Percentiles rank a stretch among this genome's conserved stretches.
These are phyloP conservation scores for Eumaeus atala DNA, from an alignment of 1,140 invertebrate genomes.

Conservation along the genomic window DNA sequence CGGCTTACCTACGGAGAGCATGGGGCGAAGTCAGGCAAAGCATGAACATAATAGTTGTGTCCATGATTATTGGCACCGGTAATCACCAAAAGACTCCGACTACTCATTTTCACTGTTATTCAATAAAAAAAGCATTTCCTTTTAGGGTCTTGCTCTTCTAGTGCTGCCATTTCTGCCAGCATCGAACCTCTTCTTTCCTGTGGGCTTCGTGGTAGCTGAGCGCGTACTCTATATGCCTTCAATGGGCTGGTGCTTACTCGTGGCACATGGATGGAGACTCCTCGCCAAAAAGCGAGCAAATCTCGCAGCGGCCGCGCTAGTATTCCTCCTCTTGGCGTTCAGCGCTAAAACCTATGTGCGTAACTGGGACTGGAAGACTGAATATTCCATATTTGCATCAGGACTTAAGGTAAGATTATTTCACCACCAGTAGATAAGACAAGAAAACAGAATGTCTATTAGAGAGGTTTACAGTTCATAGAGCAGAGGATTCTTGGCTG, in stretches of 20 bases:
- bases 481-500: too few species aligned
- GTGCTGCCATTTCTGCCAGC: conserved; percentile 95
- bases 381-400: conserved; percentile 95
- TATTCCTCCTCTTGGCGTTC: conserved; percentile 80
- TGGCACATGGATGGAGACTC: conserved; percentile 85
- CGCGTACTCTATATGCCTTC: conserved; percentile 96
- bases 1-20: too few species aligned
- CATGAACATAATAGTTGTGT: too few species aligned
- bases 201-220: conserved; percentile 98
- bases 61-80: too few species aligned
- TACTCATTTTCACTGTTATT: too few species aligned
- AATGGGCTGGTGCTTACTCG: conserved; percentile 96
- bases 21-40: too few species aligned
- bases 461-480: too few species aligned
- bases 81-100: too few species aligned
- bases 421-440: too few species aligned
- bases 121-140: too few species aligned
- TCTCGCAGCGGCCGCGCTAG: conserved; percentile 76
- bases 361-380: conserved; percentile 94
- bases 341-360: conserved; percentile 88
- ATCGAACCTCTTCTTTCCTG: conserved; percentile 97
- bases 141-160: conserved; percentile 87
- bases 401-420: conserved; percentile 80
- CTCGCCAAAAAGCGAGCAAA: conserved; percentile 75
- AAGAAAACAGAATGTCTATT: too few species aligned